phyloP scores from a whole-genome alignment of 2,797 vertebrate species.

The Acanthis flammea region DNA sequence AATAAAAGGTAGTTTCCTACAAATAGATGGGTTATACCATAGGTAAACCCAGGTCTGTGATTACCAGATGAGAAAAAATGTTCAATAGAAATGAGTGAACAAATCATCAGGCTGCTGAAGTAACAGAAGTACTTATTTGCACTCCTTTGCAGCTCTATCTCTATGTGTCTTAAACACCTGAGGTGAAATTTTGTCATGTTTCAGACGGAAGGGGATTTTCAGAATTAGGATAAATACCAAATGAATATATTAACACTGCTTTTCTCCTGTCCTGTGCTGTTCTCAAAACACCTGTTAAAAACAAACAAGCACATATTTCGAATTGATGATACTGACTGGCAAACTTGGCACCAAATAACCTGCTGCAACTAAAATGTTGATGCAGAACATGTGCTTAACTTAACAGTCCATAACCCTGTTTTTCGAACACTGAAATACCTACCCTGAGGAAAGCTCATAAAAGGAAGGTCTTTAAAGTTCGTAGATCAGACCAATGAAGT shows the following conservation, averaged over 20 bases:
- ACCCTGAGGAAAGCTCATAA: constrained; percentile 63
- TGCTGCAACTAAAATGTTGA: constrained; percentile 68
- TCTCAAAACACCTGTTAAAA: constrained; percentile 58
- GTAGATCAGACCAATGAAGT: constrained; percentile 38
- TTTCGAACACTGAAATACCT: constrained; percentile 64
- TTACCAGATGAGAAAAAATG: not conserved
- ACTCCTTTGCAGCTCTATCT: not conserved
- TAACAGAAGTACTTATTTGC: not conserved
- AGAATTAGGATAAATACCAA: constrained; percentile 16
- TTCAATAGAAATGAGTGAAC: not conserved
- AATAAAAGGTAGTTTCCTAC: not conserved
- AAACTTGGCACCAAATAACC: constrained; percentile 62
- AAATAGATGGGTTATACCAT: not conserved
- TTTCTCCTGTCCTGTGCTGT: constrained; percentile 55
- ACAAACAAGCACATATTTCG: constrained; percentile 54
- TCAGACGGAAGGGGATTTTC: not conserved
- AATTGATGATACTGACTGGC: constrained; percentile 61
- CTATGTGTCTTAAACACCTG: not conserved
- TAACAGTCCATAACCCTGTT: constrained; percentile 67
- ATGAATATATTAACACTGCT: constrained; percentile 47
- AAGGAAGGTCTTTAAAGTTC: constrained; percentile 55
- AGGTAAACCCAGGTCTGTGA: not conserved
- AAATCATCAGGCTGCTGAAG: not conserved
- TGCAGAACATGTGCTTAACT: constrained; percentile 65
- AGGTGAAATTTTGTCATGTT: constrained; percentile 11